phyloP scores from a whole-genome alignment of 2,113 vertebrate genomes.

The Pogonocichla stellata region DNA sequence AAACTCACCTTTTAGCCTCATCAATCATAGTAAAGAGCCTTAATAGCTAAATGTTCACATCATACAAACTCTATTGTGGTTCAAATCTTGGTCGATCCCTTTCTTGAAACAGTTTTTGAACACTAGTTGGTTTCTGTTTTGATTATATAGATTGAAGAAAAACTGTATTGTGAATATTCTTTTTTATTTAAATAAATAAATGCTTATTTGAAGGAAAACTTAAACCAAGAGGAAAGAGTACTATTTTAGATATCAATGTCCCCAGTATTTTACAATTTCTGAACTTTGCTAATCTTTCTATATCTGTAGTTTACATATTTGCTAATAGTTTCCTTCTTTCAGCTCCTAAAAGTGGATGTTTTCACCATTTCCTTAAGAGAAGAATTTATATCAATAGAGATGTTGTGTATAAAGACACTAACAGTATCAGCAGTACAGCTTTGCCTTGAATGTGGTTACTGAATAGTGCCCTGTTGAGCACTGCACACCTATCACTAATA shows the following conservation, averaged over 20 bases:
- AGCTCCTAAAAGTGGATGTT: not conserved
- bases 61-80: constrained; percentile 1
- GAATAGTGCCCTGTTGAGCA: not conserved
- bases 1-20: constrained; percentile 56
- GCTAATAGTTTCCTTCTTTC: not conserved
- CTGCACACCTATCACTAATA: not conserved
- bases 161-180: not conserved
- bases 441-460: not conserved
- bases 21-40: constrained; percentile 12
- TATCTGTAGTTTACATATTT: constrained; percentile 25
- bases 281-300: not conserved
- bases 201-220: constrained; percentile 29
- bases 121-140: constrained; percentile 41
- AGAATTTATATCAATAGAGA: constrained; percentile 2
- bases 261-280: not conserved
- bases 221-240: not conserved
- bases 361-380: not conserved
- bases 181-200: constrained; percentile 50
- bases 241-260: not conserved
- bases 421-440: not conserved
- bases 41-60: constrained; percentile 39
- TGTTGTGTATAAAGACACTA: not conserved
- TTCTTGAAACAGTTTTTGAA: constrained; percentile 47
- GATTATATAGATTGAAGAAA: constrained; percentile 16
- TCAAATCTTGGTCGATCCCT: not conserved